phyloP scores from a whole-genome alignment of 2,888 invertebrate species.

The Branchipolynoe longqiensis region DNA sequence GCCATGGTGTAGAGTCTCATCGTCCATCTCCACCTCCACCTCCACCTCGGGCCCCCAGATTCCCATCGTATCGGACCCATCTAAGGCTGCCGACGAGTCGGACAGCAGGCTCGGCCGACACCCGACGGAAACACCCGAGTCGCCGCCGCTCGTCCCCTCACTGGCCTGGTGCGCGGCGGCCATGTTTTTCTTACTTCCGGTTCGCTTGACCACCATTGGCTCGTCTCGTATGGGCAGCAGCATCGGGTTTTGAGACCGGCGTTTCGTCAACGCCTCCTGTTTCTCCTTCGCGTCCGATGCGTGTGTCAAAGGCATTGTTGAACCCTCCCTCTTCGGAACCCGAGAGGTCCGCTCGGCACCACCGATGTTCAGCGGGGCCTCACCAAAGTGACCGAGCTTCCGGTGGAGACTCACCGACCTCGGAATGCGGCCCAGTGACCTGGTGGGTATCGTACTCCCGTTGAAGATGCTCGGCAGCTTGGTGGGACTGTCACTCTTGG shows the following conservation, averaged over 20 bases:
- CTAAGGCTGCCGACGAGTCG: slow-evolving; percentile 26
- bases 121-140: slow-evolving; percentile 41
- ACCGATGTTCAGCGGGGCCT: neutral
- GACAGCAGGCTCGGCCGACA: slow-evolving; percentile 17
- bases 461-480: slow-evolving; percentile 45
- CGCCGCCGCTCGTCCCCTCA: slow-evolving; percentile 42
- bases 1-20: slow-evolving; percentile 24
- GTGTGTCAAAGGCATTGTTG: no score
- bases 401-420: slow-evolving; percentile 14
- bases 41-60: slow-evolving; percentile 23
- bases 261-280: neutral
- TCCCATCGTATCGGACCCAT: slow-evolving; percentile 7
- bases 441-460: neutral
- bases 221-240: slow-evolving; percentile 35
- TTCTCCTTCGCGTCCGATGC: neutral
- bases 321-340: slow-evolving; percentile 3
- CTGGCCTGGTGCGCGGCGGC: slow-evolving; percentile 12
- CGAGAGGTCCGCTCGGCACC: neutral
- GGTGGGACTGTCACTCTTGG: slow-evolving; percentile 36
- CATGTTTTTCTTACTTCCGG: slow-evolving; percentile 11
- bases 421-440: neutral
- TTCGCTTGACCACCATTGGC: neutral
- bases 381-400: neutral
- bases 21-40: slow-evolving; percentile 40
- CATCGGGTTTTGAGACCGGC: slow-evolving; percentile 6